A percentile compares a stretch with the other conserved stretches of the same genome.
These are phyloP conservation scores for Rhea americana DNA, from an alignment of 2,113 vertebrate genomes.

Conservation along the genomic window DNA sequence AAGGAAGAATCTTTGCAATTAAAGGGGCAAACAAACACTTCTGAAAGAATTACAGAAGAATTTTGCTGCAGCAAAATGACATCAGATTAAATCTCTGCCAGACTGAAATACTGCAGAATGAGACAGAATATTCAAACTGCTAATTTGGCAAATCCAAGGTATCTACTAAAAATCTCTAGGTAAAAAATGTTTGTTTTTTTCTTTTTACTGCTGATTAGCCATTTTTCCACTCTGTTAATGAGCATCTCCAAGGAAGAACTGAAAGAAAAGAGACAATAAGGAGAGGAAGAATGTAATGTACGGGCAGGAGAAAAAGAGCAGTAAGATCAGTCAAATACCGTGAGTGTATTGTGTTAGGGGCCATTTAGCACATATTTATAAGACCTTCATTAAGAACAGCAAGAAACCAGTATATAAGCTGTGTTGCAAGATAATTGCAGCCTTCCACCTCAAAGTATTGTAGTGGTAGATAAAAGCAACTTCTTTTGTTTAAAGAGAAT, in stretches of 20 bases:
- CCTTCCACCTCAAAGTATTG: neutral
- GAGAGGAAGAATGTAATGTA: neutral
- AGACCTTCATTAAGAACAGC: neutral
- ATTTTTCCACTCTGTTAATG: neutral
- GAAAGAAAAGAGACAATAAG: neutral
- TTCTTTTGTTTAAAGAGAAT: neutral
- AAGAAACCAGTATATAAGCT: neutral
- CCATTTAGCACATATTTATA: neutral
- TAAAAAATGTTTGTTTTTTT: neutral
- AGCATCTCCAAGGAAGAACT: neutral
- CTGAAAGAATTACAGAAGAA: neutral
- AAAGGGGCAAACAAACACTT: neutral
- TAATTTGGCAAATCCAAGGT: neutral
- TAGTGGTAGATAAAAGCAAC: neutral
- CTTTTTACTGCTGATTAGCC: neutral
- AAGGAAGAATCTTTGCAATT: neutral
- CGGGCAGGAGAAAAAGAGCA: neutral
- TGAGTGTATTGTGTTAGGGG: neutral
- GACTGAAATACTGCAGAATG: neutral
- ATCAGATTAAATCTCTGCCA: neutral
- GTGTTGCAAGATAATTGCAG: neutral
- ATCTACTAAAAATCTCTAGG: neutral
- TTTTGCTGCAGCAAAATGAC: neutral
- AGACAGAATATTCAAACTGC: neutral
- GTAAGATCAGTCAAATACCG: neutral